phyloP scores from a whole-genome alignment of 64 coral and sea anemone species.

The Acropora yongei region DNA sequence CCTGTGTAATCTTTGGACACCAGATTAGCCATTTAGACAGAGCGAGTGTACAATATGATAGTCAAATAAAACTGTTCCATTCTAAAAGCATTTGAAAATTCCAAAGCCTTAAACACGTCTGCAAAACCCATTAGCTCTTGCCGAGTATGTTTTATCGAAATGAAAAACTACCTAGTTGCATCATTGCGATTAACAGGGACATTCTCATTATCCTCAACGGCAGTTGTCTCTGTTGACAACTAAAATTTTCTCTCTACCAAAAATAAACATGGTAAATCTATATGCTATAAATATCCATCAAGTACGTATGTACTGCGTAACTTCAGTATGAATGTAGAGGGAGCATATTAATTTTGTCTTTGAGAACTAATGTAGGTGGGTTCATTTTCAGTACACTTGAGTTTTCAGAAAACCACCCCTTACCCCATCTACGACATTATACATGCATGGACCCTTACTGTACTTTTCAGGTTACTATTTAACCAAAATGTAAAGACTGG shows the following conservation, averaged over 20 bases:
- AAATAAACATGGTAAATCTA: slow-evolving; percentile 11
- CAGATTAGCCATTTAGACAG: too few species aligned
- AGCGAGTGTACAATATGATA: too few species aligned
- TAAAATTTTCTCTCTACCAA: neutral
- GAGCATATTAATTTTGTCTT: neutral
- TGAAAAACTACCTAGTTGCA: neutral
- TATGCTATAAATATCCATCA: slow-evolving; percentile 2
- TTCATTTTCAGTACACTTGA: slow-evolving; percentile 1
- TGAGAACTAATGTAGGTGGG: slow-evolving; percentile 1
- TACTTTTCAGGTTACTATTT: neutral
- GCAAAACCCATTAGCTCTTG: slow-evolving; percentile 4
- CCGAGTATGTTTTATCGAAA: neutral
- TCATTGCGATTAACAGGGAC: neutral
- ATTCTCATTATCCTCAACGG: neutral
- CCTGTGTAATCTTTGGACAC: too few species aligned
- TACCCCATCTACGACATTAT: neutral
- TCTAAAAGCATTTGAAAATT: neutral
- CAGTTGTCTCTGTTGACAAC: slow-evolving; percentile 15
- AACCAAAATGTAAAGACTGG: neutral
- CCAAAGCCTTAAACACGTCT: neutral
- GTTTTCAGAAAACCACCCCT: neutral
- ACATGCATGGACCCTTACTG: neutral
- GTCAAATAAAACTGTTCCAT: too few species aligned
- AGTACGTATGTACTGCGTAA: neutral
- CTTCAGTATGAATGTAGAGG: neutral